Evolutionary conservation across 1,140 invertebrate species (phyloP).

Genomic region (Gonatopus flavifemur): DNA sequence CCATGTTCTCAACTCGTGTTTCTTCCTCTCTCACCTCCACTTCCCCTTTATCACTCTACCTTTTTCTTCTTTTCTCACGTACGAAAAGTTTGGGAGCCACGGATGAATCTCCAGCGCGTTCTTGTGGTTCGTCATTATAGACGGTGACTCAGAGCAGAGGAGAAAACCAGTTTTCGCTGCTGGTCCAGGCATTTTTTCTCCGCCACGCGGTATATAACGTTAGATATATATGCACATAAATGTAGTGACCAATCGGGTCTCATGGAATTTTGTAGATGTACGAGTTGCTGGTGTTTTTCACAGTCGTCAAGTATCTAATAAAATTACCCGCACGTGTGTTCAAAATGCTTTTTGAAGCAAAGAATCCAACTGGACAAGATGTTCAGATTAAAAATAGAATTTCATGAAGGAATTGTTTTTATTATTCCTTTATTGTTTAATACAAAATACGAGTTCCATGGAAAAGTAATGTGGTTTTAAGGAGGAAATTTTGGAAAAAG

Average conservation of each 20-base stretch:
- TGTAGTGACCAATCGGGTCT: not conserved
- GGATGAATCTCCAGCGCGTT: constrained; percentile 30
- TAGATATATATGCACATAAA: constrained; percentile 3
- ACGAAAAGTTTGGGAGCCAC: constrained; percentile 30
- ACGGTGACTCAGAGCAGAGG: constrained; percentile 52
- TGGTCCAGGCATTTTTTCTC: constrained; percentile 27
- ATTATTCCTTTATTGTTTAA: no score
- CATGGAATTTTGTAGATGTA: no score
- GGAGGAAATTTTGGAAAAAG: no score
- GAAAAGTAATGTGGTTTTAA: no score
- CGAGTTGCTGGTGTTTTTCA: no score
- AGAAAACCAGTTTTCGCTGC: constrained; percentile 50
- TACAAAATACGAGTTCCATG: no score
- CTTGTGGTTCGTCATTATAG: constrained; percentile 47
- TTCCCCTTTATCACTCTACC: not conserved
- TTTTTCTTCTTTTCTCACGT: constrained; percentile 8
- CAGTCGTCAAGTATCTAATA: no score
- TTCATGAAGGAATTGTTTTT: no score
- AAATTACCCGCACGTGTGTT: no score
- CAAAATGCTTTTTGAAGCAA: no score
- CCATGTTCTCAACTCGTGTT: constrained; percentile 24
- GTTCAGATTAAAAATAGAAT: no score
- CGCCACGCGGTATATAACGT: constrained; percentile 29
- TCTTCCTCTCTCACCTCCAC: constrained; percentile 17
- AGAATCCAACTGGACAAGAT: no score